These are phyloP conservation scores for Carabus problematicus DNA, from an alignment of 2,888 invertebrate genomes.

Conservation along the genomic window DNA sequence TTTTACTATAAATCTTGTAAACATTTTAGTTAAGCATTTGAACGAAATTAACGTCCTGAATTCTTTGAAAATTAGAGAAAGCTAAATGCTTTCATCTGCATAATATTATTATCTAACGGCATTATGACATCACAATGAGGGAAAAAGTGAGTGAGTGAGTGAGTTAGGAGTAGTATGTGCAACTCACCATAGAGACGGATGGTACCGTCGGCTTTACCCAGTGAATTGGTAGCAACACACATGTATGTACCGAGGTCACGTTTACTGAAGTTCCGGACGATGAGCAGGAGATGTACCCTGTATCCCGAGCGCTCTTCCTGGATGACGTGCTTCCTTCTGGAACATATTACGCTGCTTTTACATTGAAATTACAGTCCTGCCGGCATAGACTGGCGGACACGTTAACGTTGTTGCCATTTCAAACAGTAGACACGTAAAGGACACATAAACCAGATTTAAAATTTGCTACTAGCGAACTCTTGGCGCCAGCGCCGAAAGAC, in stretches of 20 bases:
- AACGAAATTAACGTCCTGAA: no score
- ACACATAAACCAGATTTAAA: constrained; percentile 19
- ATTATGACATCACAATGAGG: no score
- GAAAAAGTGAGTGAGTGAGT: no score
- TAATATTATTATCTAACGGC: no score
- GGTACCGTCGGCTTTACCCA: constrained; percentile 74
- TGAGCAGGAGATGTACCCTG: constrained; percentile 69
- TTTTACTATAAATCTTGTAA: no score
- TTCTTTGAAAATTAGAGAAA: no score
- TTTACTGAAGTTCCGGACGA: constrained; percentile 66
- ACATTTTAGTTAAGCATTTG: no score
- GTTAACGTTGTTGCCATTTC: not conserved
- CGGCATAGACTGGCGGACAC: not conserved
- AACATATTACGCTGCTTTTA: constrained; percentile 45
- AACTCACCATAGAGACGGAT: constrained; percentile 72
- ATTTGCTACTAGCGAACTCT: not conserved
- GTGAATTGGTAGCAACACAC: constrained; percentile 74
- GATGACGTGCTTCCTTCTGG: constrained; percentile 71
- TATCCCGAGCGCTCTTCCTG: constrained; percentile 68
- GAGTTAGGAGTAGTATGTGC: not conserved
- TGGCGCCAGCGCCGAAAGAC: not conserved
- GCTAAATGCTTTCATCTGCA: no score
- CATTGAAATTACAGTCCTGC: constrained; percentile 10
- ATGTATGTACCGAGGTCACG: constrained; percentile 73
- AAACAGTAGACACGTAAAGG: not conserved